phyloP scores from a whole-genome alignment of 2,113 vertebrate species.

The Centropristis striata region DNA sequence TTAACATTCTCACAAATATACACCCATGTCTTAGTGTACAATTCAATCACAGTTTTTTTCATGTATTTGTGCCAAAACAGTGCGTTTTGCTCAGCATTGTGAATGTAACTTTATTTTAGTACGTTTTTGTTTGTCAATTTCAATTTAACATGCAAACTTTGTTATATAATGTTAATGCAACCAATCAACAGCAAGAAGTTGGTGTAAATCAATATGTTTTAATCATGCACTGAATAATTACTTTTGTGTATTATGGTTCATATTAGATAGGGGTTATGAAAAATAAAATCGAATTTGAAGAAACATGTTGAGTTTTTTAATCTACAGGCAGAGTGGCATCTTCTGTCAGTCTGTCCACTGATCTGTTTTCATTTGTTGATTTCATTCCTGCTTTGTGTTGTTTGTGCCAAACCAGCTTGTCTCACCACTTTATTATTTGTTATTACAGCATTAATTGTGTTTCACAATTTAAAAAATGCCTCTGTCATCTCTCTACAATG shows the following conservation, averaged over 20 bases:
- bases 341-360: neutral
- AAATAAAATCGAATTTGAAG: neutral
- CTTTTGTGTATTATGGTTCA: neutral
- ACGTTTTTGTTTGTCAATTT: neutral
- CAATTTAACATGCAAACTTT: neutral
- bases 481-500: neutral
- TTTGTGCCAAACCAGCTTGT: neutral
- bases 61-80: neutral
- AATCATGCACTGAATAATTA: constrained; percentile 21
- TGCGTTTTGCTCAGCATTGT: constrained; percentile 22
- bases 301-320: neutral
- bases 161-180: neutral
- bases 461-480: neutral
- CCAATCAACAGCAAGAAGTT: neutral
- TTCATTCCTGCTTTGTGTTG: too few relatives aligned
- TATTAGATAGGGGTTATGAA: neutral
- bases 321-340: neutral
- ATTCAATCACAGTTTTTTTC: neutral
- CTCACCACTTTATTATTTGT: neutral
- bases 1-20: neutral
- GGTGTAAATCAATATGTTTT: neutral
- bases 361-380: neutral
- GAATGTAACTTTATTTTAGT: constrained; percentile 46
- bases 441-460: neutral
- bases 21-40: neutral